These are phyloP conservation scores for Myanophis thanlyinensis DNA, from an alignment of 2,113 vertebrate genomes.

Conservation along the genomic window DNA sequence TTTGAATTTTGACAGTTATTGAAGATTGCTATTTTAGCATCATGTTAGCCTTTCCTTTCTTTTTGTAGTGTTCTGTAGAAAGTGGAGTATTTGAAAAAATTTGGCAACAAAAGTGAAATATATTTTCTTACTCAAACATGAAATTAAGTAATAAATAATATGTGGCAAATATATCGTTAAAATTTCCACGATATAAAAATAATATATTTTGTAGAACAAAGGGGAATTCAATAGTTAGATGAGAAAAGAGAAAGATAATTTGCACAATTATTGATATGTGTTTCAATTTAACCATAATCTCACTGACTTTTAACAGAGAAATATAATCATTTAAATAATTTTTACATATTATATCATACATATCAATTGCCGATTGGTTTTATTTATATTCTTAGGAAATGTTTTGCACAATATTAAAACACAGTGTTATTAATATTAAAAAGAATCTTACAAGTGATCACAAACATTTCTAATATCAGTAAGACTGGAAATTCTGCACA, in stretches of 20 bases:
- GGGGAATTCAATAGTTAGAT: not conserved
- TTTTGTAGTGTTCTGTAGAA: not conserved
- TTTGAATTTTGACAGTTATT: not conserved
- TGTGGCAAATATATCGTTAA: conserved; percentile 48
- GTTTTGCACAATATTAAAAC: not conserved
- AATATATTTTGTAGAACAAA: conserved; percentile 33
- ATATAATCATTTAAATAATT: not conserved
- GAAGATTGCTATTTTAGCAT: not conserved
- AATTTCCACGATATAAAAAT: conserved; percentile 36
- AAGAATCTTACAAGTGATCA: conserved; percentile 49
- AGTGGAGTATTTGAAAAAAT: conserved; percentile 15
- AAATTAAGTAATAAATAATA: conserved; percentile 32
- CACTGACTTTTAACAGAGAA: conserved; percentile 8
- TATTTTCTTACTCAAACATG: not conserved
- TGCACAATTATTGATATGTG: not conserved
- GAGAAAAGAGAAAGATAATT: no score
- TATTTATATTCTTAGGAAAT: conserved; percentile 5
- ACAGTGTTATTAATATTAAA: conserved; percentile 22
- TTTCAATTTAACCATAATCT: conserved; percentile 25
- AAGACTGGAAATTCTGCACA: not conserved
- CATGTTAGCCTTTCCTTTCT: not conserved
- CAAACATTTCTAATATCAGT: conserved; percentile 23
- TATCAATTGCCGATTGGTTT: not conserved
- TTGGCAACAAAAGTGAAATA: not conserved
- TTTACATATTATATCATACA: conserved; percentile 10